Base-by-base conservation (phyloP, 1,140 invertebrate species). In the Zophobas atratus region DNA sequence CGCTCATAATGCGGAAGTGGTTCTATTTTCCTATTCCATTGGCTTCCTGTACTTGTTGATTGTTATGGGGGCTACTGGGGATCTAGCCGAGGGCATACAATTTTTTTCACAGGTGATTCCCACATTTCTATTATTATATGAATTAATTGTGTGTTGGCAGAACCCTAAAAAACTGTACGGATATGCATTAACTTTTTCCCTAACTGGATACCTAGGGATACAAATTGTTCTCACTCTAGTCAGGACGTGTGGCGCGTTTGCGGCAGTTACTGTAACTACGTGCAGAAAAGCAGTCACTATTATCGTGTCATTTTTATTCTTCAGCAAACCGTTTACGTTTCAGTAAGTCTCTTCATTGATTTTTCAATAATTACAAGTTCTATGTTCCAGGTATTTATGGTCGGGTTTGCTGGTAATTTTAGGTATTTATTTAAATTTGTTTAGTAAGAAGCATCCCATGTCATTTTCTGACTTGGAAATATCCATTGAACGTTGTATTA, bases 321-420 rank as follows among this genome's bases (percentile, higher is more conserved):
- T 99, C 84, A 92, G 93, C 85, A 99, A 99, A 86, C 97, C 97
- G 2, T 99, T 99, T 84, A 96, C 95, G 6, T 90, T 95, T 76
- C 94, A 97, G 94, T 98, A 90, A 94, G 94, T 92, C 35, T 77
- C 48, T 51, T 70, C 53, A 34, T 39, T 20, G 34, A 53, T 20
- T 53, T 60, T 2, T 4, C 55, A 35, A 63, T 55, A n/a, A 20
- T 51, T 55, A 20, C n/a, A 55, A 35, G 20, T 77, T 56, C 39
- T 74, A 6, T 33, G 1, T 90, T 92, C 48, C 86, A 97, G 95
- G 86, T 97, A 98, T 87, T 83, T 97, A 1, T 98, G 95, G 94
- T 96, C 96, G 0, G 96, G 96, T 6, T 84, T 94, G 55, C 88
- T 98, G 4, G 95, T 99, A 0, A 88, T 97, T 1, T 79, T 96